Evolutionary conservation across 2,113 vertebrate genomes (phyloP).

Genomic region (Phodopus roborovskii): DNA sequence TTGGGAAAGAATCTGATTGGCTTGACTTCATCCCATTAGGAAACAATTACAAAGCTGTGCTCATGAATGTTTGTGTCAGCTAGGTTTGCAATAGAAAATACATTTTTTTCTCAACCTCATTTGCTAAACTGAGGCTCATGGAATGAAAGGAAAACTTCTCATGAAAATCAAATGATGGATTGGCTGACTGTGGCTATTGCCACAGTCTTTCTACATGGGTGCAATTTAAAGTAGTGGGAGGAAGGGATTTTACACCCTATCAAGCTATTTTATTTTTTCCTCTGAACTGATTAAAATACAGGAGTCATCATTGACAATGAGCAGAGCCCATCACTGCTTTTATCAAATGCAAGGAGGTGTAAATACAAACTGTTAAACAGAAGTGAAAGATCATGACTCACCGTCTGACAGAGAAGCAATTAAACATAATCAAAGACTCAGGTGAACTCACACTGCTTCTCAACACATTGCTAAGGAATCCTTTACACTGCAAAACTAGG

Average conservation of each 20-base stretch:
- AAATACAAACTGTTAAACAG: constrained; percentile 79
- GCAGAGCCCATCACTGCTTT: constrained; percentile 62
- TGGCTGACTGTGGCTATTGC: constrained; percentile 24
- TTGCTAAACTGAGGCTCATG: constrained; percentile 54
- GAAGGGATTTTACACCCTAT: constrained; percentile 52
- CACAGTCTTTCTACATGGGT: constrained; percentile 19
- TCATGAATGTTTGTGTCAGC: constrained; percentile 44
- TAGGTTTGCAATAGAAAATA: constrained; percentile 47
- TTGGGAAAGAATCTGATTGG: constrained; percentile 11
- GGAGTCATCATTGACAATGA: constrained; percentile 57
- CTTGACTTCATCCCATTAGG: constrained; percentile 35
- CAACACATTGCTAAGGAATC: constrained; percentile 70
- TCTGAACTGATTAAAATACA: constrained; percentile 71
- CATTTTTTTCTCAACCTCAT: background rate
- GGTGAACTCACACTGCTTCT: constrained; percentile 66
- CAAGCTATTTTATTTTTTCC: constrained; percentile 62
- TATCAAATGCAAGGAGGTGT: constrained; percentile 71
- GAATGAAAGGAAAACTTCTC: constrained; percentile 47
- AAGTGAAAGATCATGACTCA: constrained; percentile 80
- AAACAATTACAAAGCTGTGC: constrained; percentile 48
- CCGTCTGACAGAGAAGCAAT: constrained; percentile 74
- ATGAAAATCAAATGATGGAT: constrained; percentile 48
- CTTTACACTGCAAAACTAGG: constrained; percentile 51
- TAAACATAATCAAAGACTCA: constrained; percentile 75
- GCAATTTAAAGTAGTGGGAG: constrained; percentile 14